These are phyloP conservation scores for Drosophila nigromelanica DNA, from an alignment of 1,140 invertebrate species.

Conservation along the genomic window DNA sequence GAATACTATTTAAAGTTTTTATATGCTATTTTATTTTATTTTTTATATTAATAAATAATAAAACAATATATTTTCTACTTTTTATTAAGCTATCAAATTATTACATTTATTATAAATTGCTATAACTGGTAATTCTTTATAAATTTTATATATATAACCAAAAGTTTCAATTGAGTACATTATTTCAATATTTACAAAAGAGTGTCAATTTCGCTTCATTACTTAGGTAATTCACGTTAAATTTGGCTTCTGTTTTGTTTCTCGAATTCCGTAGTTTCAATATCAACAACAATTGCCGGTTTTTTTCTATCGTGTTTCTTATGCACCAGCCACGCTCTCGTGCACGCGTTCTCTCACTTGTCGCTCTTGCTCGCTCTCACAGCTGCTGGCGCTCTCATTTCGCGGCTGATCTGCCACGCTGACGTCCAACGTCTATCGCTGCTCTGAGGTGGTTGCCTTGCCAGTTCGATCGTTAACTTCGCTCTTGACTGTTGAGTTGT, in stretches of 20 bases:
- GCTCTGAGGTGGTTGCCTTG: not conserved
- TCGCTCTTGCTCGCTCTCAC: conserved; percentile 4
- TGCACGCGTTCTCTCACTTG: not conserved
- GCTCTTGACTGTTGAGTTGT: conserved; percentile 31
- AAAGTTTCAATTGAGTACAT: too few relatives aligned
- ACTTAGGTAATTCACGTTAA: not conserved
- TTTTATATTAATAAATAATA: too few relatives aligned
- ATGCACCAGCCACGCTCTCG: conserved; percentile 6
- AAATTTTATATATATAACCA: too few relatives aligned
- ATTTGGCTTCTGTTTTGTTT: conserved; percentile 37
- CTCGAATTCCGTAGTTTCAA: conserved; percentile 33
- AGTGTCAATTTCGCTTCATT: not conserved
- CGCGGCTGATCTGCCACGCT: conserved; percentile 12
- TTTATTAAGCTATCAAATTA: too few relatives aligned
- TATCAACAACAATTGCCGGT: conserved; percentile 41
- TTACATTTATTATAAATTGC: too few relatives aligned
- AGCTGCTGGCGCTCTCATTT: conserved; percentile 15
- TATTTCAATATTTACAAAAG: not conserved
- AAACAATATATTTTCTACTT: too few relatives aligned
- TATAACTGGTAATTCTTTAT: too few relatives aligned
- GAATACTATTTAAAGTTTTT: too few relatives aligned
- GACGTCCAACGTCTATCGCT: not conserved
- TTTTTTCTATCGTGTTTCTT: conserved; percentile 31
- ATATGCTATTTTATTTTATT: too few relatives aligned
- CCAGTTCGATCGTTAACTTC: conserved; percentile 46